Conservation (phyloP, 2,888 invertebrate genomes). For the Tetheella fluctuosa region DNA sequence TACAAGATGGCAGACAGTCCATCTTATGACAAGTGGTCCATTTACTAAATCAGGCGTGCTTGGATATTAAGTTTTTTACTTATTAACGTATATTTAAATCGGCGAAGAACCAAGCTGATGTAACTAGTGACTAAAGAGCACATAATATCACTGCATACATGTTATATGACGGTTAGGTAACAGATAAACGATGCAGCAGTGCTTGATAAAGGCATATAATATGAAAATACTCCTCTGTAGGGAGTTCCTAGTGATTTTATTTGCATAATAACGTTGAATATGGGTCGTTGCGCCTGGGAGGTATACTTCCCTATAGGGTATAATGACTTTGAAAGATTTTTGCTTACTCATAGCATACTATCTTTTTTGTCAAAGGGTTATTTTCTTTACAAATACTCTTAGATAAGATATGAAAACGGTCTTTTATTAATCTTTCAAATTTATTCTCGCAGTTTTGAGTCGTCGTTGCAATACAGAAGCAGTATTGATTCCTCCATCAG, state of each 20-base stretch:
- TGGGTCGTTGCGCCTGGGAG: background rate
- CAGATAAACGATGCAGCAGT: conserved; percentile 27
- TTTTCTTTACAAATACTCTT: no score
- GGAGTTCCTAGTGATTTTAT: conserved; percentile 12
- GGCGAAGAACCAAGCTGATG: background rate
- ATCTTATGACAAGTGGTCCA: no score
- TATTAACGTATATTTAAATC: no score
- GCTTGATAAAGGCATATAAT: conserved; percentile 20
- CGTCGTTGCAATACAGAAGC: no score
- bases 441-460: no score
- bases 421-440: no score
- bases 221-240: conserved; percentile 14
- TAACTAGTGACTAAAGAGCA: background rate
- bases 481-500: no score
- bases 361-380: background rate
- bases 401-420: no score
- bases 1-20: no score
- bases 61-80: no score
- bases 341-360: background rate
- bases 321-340: conserved; percentile 6
- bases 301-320: conserved; percentile 1
- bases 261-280: conserved; percentile 12
- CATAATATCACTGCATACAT: conserved; percentile 17
- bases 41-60: no score
- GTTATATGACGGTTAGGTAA: conserved; percentile 20